Base-by-base conservation (phyloP, 1,140 invertebrate species). In the Drosophila equinoxialis region DNA sequence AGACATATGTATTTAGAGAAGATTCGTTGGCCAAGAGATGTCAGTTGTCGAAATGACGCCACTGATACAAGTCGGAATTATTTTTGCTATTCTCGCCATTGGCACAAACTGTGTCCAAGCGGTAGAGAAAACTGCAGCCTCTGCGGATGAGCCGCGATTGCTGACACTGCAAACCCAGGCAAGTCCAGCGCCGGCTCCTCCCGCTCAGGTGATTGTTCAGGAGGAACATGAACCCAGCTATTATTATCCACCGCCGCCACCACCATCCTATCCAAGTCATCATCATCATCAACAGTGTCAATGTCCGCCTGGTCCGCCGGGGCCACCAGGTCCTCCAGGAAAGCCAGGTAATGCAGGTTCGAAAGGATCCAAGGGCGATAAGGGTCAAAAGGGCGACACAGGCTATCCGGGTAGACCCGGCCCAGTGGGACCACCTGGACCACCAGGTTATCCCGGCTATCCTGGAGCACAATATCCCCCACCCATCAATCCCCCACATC, bases 301-400 rank as follows among this genome's bases (percentile, higher is more conserved):
- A 0, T 77, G 81, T 41, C 71, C 71, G 3, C 90, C 87, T 0
- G 87, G 90, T 1, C 71, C 42, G 13, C 78, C 85, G 20, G 81
- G 79, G 0, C 23, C 37, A 14, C 64, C 75, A 0, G 79, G 78
- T 1, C 54, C 26, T 1, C 78, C 72, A 6, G 78, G 82, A 6
- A 48, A 45, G 10, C 78, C 81, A 26, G 79, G 85, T 2, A 63
- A 74, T 23, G 74, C 85, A 5, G 74, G 79, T 2, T 8, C 54
- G 3, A 84, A 82, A 7, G 90, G 82, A 2, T 68, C 74, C 10
- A 70, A 75, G 64, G 80, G 80, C 0, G 51, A 77, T 0, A 73
- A 82, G 5, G 79, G 71, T 4, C 77, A 65, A 10, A 90, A 85
- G 59, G 91, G 91, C 8, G 79, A 68, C 1, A 90, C 83, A 58